Base-by-base conservation (phyloP, 2,888 invertebrate species). In the Temnothorax rugatulus region DNA sequence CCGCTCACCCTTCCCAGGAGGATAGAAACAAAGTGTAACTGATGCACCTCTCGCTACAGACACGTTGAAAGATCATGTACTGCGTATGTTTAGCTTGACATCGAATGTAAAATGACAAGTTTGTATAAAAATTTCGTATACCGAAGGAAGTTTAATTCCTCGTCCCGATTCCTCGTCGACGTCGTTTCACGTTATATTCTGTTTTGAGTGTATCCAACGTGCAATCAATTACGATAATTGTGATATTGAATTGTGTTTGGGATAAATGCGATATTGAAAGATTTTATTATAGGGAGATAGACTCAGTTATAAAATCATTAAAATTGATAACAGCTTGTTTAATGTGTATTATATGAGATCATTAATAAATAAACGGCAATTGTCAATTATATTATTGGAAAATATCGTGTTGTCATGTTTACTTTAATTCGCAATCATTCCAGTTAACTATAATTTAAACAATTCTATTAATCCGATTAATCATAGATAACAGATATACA, bases 1-100 rank as follows among this genome's bases (percentile, higher is more conserved):
- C 92, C 11, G 91, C 93, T 11, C 91, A 94, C 81, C 94, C 94
- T 1, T 90, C 89, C 64, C 91, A 90, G 57, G 93, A 93, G 47
- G 92, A 91, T 50, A 89, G 84, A 77, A 88, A 92, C 59, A 86
- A 64, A 84, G 69, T 87, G 59, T 89, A 88, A 84, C 41, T 34
- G 52, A 68, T n/a, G 21, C 64, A 64, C 44, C 38, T 41, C 25
- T 74, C 52, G 57, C 63, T n/a, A 11, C 44, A 5, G 11, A 68
- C 52, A 73, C 38, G 61, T 64, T 34, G 59, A 54, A 69, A n/a
- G 18, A 11, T 54, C 41, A n/a, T 29, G 29, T 21, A 15, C 18
- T 38, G n/a, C 71, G 18, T 25, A 68, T n/a, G 54, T n/a, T 47
- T 71, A 21, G n/a, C 71, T 44, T 50, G 57, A 47, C 25, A 18